phyloP scores from a whole-genome alignment of 1,140 invertebrate genomes.

The Heliconius hewitsoni region DNA sequence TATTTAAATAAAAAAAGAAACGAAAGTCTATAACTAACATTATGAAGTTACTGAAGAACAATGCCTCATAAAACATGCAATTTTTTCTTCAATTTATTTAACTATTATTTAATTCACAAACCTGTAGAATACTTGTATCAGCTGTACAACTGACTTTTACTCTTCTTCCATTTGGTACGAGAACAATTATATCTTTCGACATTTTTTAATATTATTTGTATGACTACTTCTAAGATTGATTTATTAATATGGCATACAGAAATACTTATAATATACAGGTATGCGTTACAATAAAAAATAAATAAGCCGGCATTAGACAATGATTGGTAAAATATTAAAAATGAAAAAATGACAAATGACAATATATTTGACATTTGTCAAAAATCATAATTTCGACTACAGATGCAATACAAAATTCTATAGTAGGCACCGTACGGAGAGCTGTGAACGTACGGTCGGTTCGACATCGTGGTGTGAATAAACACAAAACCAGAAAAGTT shows the following conservation, averaged over 20 bases:
- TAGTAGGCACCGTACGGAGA: not conserved
- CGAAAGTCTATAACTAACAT: too few relatives aligned
- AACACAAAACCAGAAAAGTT: too few relatives aligned
- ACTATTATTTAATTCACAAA: constrained; percentile 44
- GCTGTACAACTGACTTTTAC: constrained; percentile 86
- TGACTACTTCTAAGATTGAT: not conserved
- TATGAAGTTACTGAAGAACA: too few relatives aligned
- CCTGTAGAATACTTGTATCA: constrained; percentile 87
- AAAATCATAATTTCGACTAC: not conserved
- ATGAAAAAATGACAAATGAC: not conserved
- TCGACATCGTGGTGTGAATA: too few relatives aligned
- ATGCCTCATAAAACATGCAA: too few relatives aligned
- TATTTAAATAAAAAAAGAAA: too few relatives aligned
- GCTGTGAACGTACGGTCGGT: not conserved
- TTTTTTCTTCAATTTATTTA: not conserved
- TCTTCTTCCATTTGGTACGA: constrained; percentile 86
- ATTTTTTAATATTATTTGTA: constrained; percentile 43
- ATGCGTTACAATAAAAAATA: not conserved
- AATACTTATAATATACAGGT: not conserved
- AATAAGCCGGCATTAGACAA: not conserved
- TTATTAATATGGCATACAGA: not conserved
- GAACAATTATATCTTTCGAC: constrained; percentile 81
- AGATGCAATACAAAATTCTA: not conserved
- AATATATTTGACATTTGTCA: not conserved
- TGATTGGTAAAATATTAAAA: constrained; percentile 5